Base-by-base conservation (phyloP, 2,888 invertebrate species). In the Oscheius onirici region DNA sequence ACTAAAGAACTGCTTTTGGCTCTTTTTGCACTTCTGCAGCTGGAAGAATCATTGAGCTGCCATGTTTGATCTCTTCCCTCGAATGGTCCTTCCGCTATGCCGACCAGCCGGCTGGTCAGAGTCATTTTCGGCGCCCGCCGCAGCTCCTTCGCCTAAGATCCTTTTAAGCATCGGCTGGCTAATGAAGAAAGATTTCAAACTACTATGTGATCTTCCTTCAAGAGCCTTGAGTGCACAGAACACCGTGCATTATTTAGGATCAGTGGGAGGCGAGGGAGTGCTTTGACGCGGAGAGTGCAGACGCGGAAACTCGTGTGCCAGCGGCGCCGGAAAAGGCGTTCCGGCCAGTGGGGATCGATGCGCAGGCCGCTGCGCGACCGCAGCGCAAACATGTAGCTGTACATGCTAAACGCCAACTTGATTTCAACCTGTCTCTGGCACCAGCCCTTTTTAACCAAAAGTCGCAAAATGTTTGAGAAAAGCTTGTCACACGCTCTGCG, bases 221-320 rank as follows among this genome's bases (percentile, higher is more conserved):
- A 49, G 63, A 46, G 63, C 63, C 44, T 41, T 49, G 63, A 44
- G 63, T 63, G 63, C 63, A 63, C 63, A 63, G 63, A 63, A 63
- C 63, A 63, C 63, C 63, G 63, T 63, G 63, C 63, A 63, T 63
- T 63, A 63, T 63, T 63, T 49, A 63, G 63, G 63, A 63, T 63
- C 63, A 63, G 63, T 63, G 63, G 63, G 63, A 63, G 63, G 49
- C 63, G 63, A 63, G 63, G 63, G 63, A 63, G 63, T 63, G 63
- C 63, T 43, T 66, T 40, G 66, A 51, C 41, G 52, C 54, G 51
- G 66, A 66, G 66, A 40, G 52, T 41, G 54, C 52, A 66, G 66
- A 66, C 66, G 43, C 66, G 66, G 66, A 66, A 66, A 51, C 66
- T 41, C 66, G 52, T 54, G 63, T 44, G 63, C 63, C 63, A 63